Conservation (phyloP, 2,888 invertebrate genomes). For the Piscicola geometra region DNA sequence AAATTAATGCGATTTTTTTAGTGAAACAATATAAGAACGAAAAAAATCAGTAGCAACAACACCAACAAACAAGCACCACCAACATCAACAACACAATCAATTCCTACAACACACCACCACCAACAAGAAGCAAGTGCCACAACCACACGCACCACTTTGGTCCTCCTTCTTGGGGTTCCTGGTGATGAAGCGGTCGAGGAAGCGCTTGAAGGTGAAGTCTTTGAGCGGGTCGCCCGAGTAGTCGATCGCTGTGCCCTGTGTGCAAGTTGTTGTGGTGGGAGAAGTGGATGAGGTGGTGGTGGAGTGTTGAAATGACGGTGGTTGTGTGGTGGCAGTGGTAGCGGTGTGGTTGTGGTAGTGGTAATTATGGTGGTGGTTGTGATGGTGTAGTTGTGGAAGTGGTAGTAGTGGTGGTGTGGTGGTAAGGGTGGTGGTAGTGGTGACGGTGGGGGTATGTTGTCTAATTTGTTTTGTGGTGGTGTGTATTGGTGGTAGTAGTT, state of each 20-base stretch:
- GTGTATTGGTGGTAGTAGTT: too few relatives aligned
- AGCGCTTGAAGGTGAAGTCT: constrained; percentile 83
- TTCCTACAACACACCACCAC: too few relatives aligned
- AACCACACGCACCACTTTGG: too few relatives aligned
- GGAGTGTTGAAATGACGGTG: background rate
- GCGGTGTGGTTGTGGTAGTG: constrained; percentile 11
- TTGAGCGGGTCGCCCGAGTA: constrained; percentile 89
- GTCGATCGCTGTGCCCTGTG: constrained; percentile 62
- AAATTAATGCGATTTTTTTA: too few relatives aligned
- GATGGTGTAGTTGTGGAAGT: background rate
- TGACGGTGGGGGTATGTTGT: too few relatives aligned
- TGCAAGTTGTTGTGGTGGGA: constrained; percentile 22
- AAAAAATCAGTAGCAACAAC: too few relatives aligned
- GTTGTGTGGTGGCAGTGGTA: background rate
- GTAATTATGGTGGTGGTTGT: constrained; percentile 9
- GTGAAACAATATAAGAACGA: too few relatives aligned
- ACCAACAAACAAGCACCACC: too few relatives aligned
- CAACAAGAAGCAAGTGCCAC: too few relatives aligned
- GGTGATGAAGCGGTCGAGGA: constrained; percentile 89
- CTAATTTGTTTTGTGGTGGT: too few relatives aligned
- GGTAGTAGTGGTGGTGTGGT: background rate
- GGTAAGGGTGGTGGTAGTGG: background rate
- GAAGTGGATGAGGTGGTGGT: background rate
- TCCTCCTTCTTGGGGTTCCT: constrained; percentile 68
- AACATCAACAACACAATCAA: too few relatives aligned